Evolutionary conservation across 2,888 invertebrate genomes (phyloP).

Genomic region (Brachynemurus nebulosus): DNA sequence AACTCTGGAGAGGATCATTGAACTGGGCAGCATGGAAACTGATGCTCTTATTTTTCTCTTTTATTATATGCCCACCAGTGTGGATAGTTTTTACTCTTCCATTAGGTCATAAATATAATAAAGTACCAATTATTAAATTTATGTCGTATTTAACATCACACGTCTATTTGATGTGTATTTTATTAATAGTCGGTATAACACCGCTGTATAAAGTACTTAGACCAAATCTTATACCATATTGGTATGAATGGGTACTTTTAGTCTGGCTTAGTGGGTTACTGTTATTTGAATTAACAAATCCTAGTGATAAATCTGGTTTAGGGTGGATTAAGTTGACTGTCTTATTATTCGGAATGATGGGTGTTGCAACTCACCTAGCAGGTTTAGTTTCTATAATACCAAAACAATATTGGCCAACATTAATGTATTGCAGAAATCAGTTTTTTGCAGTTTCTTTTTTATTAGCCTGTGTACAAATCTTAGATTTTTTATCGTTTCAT

Average conservation of each 20-base stretch:
- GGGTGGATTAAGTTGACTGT: constrained; percentile 89
- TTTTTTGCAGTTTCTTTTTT: constrained; percentile 91
- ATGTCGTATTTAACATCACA: constrained; percentile 99
- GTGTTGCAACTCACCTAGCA: constrained; percentile 76
- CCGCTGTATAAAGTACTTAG: constrained; percentile 75
- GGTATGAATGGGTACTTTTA: constrained; percentile 92
- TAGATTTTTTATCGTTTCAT: constrained; percentile 97
- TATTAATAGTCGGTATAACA: constrained; percentile 79
- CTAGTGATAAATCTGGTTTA: constrained; percentile 92
- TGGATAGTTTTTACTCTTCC: constrained; percentile 95
- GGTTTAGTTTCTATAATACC: constrained; percentile 55
- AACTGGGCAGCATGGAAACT: constrained; percentile 95
- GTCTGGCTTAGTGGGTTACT: constrained; percentile 91
- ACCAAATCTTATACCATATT: constrained; percentile 69
- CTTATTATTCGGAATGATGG: constrained; percentile 75
- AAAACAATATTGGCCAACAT: constrained; percentile 62
- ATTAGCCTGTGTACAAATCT: constrained; percentile 91
- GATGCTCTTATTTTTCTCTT: constrained; percentile 80
- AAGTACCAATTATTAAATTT: constrained; percentile 98
- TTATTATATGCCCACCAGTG: constrained; percentile 88
- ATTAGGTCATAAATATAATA: constrained; percentile 87
- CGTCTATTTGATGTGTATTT: constrained; percentile 88
- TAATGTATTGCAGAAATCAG: constrained; percentile 93
- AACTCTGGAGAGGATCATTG: constrained; percentile 95
- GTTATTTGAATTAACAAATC: constrained; percentile 92